Evolutionary conservation across 2,797 vertebrate species (phyloP), one percentile per base, ranked within the genome.

Genomic region (Buphagus erythrorhynchus): DNA sequence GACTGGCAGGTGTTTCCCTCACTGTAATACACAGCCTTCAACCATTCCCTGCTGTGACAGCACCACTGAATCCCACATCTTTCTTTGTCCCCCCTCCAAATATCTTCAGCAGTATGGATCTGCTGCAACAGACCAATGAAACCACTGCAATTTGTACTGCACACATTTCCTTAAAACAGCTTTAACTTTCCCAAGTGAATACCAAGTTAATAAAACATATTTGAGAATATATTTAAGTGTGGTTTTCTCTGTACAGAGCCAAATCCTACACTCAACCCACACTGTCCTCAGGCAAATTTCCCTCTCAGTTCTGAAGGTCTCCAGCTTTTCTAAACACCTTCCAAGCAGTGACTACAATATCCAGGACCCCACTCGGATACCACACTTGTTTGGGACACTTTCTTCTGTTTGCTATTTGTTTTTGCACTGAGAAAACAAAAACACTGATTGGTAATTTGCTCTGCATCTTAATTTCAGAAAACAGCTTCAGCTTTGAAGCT

Each of bases 191-290:
- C 84, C 26, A 4, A 76, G 76, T 0, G 5, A 93, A 57, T 11
- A 81, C n/a, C 40, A n/a, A 78, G 69, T 67, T 93, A 93, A 95
- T 92, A 93, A 90, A 92, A 92, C 63, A 69, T 48, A 86, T 33
- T 76, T 81, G 72, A 94, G 86, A 77, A 83, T 76, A 6, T 38
- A 68, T 86, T 25, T 33, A 55, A 86, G 63, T 1, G 1, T 46
- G 55, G 65, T 84, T 88, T 83, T 28, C 55, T 91, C 76, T 66
- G 22, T 6, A 6, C 6, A 24, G 63, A 93, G 78, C 45, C 62
- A 90, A 95, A 93, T 73, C 77, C 80, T 68, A 94, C 79, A 65
- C 7, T 72, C 93, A 78, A 55, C 92, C 92, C 88, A 88, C 48
- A 2, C 83, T 73, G 40, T 63, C 93, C 90, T 91, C 19, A 13